Evolutionary conservation across 1,140 invertebrate genomes (phyloP), one percentile per base, ranked within the genome.

Genomic region (Drosophila quadrilineata): DNA sequence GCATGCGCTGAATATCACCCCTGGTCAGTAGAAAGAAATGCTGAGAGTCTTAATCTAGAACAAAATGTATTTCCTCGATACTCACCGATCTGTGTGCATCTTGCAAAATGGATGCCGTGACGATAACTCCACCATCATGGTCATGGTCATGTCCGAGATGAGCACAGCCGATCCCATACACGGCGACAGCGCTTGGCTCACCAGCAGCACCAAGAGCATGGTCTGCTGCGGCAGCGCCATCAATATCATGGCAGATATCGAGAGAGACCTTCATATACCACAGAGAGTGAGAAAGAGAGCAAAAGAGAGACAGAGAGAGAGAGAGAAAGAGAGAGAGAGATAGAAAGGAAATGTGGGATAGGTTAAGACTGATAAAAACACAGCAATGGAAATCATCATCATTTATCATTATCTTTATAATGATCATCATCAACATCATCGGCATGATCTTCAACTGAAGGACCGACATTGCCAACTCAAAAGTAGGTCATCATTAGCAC

Each of bases 71-170:
- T 1, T 38, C 12, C n/a, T n/a, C n/a, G n/a, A n/a, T 3, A 67
- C 60, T 84, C 62, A 92, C 91, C 91, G 91, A 68, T 93, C 93
- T 1, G 89, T 91, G 57, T 93, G 92, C 45, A 93, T 90, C 19
- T 90, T 90, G 52, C 93, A 93, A 65, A 92, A 93, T 5, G 93
- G 93, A 56, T 90, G 89, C 0, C 90, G 90, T 3, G 93, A 91
- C 8, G 92, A 92, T 1, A 93, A 64, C 76, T 93, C 93, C 19
- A 93, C 91, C 93, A 93, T 93, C 40, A 90, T 91, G 6, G 92
- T 92, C 93, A 93, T 93, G 1, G 91, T 91, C 58, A 91, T 90
- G 59, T 93, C 93, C 0, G 93, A 91, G n/a, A 93, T 92, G 4
- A 93, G 79, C 3, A 93, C 92, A 0, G 89, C 90, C 21, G 90